Percentiles rank a stretch among this genome's conserved stretches.
Evolutionary conservation across 2,888 invertebrate species (phyloP).

Genomic region (Ochlodes sylvanus): DNA sequence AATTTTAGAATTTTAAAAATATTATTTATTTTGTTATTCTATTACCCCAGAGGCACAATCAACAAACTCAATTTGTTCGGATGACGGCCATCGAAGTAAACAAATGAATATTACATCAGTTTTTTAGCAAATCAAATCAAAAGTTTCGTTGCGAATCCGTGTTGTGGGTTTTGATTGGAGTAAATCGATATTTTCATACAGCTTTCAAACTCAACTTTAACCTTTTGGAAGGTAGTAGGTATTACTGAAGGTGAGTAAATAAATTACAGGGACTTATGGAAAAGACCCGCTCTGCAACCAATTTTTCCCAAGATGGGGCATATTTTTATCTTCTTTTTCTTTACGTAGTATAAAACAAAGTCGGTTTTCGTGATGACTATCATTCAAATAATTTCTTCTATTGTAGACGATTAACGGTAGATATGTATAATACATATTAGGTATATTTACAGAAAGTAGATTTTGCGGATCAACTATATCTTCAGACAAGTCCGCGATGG

Average conservation of each 20-base stretch:
- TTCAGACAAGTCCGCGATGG: too few species aligned
- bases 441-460: too few species aligned
- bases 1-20: conserved; percentile 4
- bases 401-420: too few species aligned
- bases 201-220: background rate
- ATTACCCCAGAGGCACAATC: conserved; percentile 54
- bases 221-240: background rate
- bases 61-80: conserved; percentile 55
- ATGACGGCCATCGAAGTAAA: conserved; percentile 40
- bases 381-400: too few species aligned
- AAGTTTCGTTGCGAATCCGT: background rate
- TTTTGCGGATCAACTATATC: too few species aligned
- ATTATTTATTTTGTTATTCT: background rate
- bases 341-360: too few species aligned
- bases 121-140: conserved; percentile 25
- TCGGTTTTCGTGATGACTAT: too few species aligned
- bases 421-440: too few species aligned
- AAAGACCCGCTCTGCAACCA: background rate
- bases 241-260: too few species aligned
- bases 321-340: too few species aligned
- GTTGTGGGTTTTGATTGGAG: background rate
- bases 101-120: conserved; percentile 24
- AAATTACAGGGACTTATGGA: too few species aligned
- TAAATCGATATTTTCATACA: too few species aligned
- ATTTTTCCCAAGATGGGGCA: background rate